Evolutionary conservation across 2,113 vertebrate species (phyloP), one percentile per base, ranked within the genome.

Genomic region (Fregata magnificens): DNA sequence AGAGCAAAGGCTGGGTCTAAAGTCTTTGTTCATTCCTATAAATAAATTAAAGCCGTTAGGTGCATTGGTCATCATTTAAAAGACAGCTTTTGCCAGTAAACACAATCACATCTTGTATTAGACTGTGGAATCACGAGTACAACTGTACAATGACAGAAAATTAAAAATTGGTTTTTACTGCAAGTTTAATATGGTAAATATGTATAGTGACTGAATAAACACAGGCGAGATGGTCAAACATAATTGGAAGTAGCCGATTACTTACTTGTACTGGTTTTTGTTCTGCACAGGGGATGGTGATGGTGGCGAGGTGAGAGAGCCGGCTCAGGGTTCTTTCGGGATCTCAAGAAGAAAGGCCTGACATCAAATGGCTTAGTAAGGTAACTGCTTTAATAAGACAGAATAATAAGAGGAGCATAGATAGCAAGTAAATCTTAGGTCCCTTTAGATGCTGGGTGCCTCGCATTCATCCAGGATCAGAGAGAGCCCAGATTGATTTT

Each of bases 401-500:
- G 32, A 50, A 36, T 65, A 82, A 74, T 26, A 65, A 81, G 36
- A 76, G 36, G 8, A 91, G 29, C 47, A 36, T 4, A 38, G 66
- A 20, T 9, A 58, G 12, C 36, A 59, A 66, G 16, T 55, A 55
- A 50, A 32, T 81, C 21, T 55, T 45, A 56, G 0, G 2, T 50
- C 40, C 31, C 24, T 59, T 49, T 50, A 47, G 45, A 16, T 67
- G 32, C 40, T 40, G 29, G 17, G 25, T 53, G n/a, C 21, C 9
- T 36, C 1, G 0, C 0, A 1, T 59, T 79, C 20, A 6, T 7
- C 24, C 16, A 38, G 38, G 38, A 16, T 8, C 0, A 0, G 36
- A 6, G 5, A 3, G n/a, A 63, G 52, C 36, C 47, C 0, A 0
- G 53, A 7, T 4, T 44, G 45, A 8, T 61, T 40, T 59, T 74